Evolutionary conservation across 2,797 vertebrate genomes (phyloP).

Genomic region (Rhinella marina): DNA sequence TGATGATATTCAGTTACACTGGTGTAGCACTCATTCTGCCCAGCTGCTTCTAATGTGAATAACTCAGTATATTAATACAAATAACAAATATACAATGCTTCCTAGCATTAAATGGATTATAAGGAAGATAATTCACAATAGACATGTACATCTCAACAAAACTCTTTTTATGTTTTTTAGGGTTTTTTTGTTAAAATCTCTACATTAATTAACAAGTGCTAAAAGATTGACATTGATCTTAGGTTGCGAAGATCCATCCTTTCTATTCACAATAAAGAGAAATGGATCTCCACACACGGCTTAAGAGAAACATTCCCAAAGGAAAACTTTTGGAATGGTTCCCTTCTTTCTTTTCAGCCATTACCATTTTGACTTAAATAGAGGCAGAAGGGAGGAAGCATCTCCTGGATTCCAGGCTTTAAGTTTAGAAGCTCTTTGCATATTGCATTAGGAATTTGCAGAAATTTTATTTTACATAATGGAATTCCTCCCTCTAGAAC

Average conservation of each 20-base stretch:
- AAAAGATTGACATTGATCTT: constrained; percentile 10
- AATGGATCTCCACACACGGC: neutral
- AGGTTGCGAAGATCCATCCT: neutral
- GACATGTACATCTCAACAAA: no score
- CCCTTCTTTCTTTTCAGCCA: neutral
- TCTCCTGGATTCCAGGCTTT: neutral
- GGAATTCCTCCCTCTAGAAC: neutral
- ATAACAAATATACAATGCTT: no score
- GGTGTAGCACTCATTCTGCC: no score
- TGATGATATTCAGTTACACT: neutral
- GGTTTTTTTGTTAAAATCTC: neutral
- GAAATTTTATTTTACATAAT: neutral
- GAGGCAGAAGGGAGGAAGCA: neutral
- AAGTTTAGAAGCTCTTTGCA: neutral
- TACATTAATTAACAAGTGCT: neutral
- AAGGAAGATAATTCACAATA: no score
- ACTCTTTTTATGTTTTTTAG: neutral
- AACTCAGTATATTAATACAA: no score
- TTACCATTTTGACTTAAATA: neutral
- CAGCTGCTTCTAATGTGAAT: neutral
- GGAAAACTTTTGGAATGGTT: constrained; percentile 6
- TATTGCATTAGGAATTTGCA: neutral
- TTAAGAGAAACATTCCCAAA: neutral
- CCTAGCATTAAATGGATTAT: no score
- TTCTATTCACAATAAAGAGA: neutral